Evolutionary conservation across 1,140 invertebrate genomes (phyloP), one percentile per base, ranked within the genome.

Genomic region (Dreissena rostriformis): DNA sequence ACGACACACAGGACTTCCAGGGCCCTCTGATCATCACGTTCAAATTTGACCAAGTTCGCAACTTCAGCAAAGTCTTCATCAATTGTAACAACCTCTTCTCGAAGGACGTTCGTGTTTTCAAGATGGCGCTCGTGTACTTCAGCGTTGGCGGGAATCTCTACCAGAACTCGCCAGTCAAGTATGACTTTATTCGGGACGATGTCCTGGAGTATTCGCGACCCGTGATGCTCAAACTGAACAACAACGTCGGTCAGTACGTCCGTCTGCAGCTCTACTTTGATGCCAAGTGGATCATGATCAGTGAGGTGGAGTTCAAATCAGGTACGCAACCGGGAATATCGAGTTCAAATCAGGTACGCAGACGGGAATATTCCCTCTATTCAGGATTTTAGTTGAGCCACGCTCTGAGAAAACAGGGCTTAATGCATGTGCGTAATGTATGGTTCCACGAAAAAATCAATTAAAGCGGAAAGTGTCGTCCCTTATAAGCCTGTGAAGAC

Each of bases 231-330:
- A 96, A 96, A 88, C 95, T 98, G 26, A 96, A 97, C 92, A 96
- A 98, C 88, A 95, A 96, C 14, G 95, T 98, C 51, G 97, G 97
- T 5, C 95, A 95, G 90, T 97, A 96, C 93, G 95, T 98, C 53
- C 96, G 96, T 88, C 94, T 98, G 22, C 95, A 96, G 88, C 94
- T 98, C 14, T 95, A 95, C 87, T 98, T 98, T 93, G 96, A 97
- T 15, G 95, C 97, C 5, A 95, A 95, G 77, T 98, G 97, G 97
- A 97, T 98, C 85, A 96, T 98, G 92, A 95, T 98, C 88, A 97
- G 97, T 92, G 97, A 98, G 94, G 95, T 98, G 74, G 81, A 89
- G 53, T 94, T 94, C 86, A 86, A 88, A 29, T 94, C 93, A 72
- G 86, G 91, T 93, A 86, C 90, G 91, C 91, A 51, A 53, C 39